Evolutionary conservation across 64 coral and sea anemone genomes (phyloP).

Genomic region (Dendrophyllia cribrosa): DNA sequence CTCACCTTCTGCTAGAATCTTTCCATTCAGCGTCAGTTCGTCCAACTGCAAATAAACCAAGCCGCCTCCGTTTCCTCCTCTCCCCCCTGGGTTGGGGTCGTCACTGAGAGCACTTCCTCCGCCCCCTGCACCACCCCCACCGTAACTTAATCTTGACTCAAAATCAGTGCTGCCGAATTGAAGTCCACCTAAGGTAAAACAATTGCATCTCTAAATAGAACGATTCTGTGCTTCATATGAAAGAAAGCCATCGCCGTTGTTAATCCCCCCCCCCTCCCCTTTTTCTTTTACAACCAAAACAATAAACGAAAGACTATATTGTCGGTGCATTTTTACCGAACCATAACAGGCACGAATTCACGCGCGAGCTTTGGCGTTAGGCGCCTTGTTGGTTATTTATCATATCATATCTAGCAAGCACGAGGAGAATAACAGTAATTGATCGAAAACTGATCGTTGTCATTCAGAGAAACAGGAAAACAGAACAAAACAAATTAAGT

Average conservation of each 20-base stretch:
- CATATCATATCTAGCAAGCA: no score
- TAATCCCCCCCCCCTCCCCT: neutral
- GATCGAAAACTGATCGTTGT: no score
- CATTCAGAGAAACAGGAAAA: no score
- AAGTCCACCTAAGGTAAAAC: slow-evolving; percentile 32
- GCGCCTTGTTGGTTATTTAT: no score
- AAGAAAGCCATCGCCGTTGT: neutral
- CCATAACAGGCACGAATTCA: no score
- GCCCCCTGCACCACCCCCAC: no score
- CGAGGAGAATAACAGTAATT: no score
- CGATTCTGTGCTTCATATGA: neutral
- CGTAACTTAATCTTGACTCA: neutral
- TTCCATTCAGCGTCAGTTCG: slow-evolving; percentile 38
- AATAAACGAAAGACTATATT: no score
- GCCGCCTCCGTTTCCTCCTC: slow-evolving; percentile 53
- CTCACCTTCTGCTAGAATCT: slow-evolving; percentile 38
- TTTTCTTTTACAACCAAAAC: no score
- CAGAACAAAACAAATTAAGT: no score
- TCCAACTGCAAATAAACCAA: slow-evolving; percentile 46
- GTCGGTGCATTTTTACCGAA: no score
- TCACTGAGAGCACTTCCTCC: slow-evolving; percentile 19
- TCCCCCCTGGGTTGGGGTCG: neutral
- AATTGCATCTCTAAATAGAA: neutral
- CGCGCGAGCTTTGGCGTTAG: no score
- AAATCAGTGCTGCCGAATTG: slow-evolving; percentile 55